phyloP scores from a whole-genome alignment of 2,888 invertebrate genomes.

The Drosophila limbata region DNA sequence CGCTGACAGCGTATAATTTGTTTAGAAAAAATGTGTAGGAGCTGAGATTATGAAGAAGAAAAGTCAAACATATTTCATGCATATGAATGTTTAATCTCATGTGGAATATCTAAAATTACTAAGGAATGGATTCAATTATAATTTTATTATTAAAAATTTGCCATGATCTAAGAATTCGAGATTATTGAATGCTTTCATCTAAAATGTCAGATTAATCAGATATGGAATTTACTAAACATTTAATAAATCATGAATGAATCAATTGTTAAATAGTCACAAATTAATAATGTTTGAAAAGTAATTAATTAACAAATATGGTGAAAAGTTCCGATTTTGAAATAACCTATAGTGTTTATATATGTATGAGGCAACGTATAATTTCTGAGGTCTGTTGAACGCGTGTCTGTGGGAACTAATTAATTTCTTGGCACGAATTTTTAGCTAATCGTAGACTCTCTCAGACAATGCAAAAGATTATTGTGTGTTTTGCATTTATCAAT shows the following conservation, averaged over 20 bases:
- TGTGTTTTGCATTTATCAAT: conserved; percentile 37
- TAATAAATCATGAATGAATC: too few relatives aligned
- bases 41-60: conserved; percentile 24
- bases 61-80: conserved; percentile 5
- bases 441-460: conserved; percentile 8
- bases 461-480: conserved; percentile 32
- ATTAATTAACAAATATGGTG: too few relatives aligned
- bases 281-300: too few relatives aligned
- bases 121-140: neutral
- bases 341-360: conserved; percentile 8
- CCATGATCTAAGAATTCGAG: too few relatives aligned
- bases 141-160: neutral
- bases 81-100: conserved; percentile 10
- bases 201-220: too few relatives aligned
- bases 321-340: neutral
- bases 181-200: too few relatives aligned
- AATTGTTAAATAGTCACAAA: too few relatives aligned
- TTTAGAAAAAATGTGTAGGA: conserved; percentile 32
- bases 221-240: too few relatives aligned
- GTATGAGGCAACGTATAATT: neutral
- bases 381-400: conserved; percentile 4
- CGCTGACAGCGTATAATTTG: conserved; percentile 46
- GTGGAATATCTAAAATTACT: conserved; percentile 5
- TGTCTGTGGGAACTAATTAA: conserved; percentile 54
- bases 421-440: conserved; percentile 51